Base-by-base conservation (phyloP, 2,113 vertebrate species). In the Podiceps cristatus region DNA sequence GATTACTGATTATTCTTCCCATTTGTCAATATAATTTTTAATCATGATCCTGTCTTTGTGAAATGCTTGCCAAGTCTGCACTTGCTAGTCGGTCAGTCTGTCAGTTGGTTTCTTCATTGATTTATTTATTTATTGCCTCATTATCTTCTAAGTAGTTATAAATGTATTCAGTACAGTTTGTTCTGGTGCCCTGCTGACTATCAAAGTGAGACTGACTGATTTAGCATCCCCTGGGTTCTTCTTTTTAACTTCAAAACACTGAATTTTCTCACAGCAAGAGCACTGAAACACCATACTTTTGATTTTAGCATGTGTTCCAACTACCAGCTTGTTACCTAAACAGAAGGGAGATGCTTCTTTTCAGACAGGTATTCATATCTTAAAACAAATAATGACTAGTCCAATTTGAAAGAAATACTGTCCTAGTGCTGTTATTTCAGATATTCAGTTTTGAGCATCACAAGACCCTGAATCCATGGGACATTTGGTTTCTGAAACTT, bases 131-230 rank as follows among this genome's bases (percentile, higher is more conserved):
- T 79, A 76, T 85, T 73, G 19, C 5, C 33, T 93, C 50, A 35
- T 86, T 88, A 55, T 90, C 44, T 63, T 55, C 25, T 72, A 75
- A 79, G 60, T 72, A 86, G 31, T 15, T 85, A 63, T 59, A 86
- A 60, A 60, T 19, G 10, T 27, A 11, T 50, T 85, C 45, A 40
- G 29, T 53, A 90, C 0, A 1, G 37, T 24, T 87, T 59, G 10
- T 67, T 56, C 35, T 35, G 20, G 27, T 58, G 22, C 72, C 49
- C 50, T 73, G 29, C 8, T 60, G 78, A 35, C 29, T 78, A 45
- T 66, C 37, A 87, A 93, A 90, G 28, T 0, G 1, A 86, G 47
- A 73, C 28, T 45, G 35, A 68, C 37, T 64, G 35, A 40, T 81
- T 73, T 47, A 73, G 8, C n/a, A 8, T 62, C n/a, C 24, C 27